phyloP scores from a whole-genome alignment of 2,888 invertebrate species.

The Meganola albula region DNA sequence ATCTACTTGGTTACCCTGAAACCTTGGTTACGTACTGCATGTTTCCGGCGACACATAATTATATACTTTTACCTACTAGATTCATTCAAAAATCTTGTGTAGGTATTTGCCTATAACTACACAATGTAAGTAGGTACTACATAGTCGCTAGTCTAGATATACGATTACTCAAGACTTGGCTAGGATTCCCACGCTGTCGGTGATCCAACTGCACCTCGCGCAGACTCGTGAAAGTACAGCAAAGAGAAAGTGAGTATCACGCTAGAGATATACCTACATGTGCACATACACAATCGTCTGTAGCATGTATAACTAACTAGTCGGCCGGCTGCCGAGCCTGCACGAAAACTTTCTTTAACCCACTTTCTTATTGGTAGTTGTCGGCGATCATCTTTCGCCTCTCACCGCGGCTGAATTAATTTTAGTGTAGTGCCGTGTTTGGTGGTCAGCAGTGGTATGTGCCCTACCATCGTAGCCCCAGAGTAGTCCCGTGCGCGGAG shows the following conservation, averaged over 20 bases:
- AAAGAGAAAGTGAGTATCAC: conserved; percentile 74
- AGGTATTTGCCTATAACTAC: too few relatives aligned
- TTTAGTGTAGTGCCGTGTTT: conserved; percentile 63
- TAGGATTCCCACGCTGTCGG: conserved; percentile 49
- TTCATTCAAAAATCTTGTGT: too few relatives aligned
- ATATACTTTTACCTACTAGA: too few relatives aligned
- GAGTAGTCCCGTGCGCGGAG: conserved; percentile 59
- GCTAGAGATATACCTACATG: conserved; percentile 54
- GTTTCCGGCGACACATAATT: too few relatives aligned
- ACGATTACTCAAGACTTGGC: too few relatives aligned
- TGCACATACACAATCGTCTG: conserved; percentile 40
- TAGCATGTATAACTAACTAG: conserved; percentile 58
- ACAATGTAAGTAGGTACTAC: too few relatives aligned
- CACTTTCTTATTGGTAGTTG: conserved; percentile 64
- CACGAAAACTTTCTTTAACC: conserved; percentile 77
- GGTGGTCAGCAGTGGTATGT: conserved; percentile 65
- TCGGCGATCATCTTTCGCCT: conserved; percentile 65
- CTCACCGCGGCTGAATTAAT: conserved; percentile 55
- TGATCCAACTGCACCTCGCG: conserved; percentile 65
- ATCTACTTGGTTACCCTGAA: too few relatives aligned
- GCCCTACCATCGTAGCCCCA: conserved; percentile 69
- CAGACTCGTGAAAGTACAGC: conserved; percentile 71
- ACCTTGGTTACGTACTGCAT: too few relatives aligned
- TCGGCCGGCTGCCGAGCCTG: conserved; percentile 54
- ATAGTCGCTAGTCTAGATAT: too few relatives aligned